A percentile compares a stretch with the other conserved stretches of the same genome.
phyloP scores from a whole-genome alignment of 1,140 invertebrate species.

The Drosophila athabasca region DNA sequence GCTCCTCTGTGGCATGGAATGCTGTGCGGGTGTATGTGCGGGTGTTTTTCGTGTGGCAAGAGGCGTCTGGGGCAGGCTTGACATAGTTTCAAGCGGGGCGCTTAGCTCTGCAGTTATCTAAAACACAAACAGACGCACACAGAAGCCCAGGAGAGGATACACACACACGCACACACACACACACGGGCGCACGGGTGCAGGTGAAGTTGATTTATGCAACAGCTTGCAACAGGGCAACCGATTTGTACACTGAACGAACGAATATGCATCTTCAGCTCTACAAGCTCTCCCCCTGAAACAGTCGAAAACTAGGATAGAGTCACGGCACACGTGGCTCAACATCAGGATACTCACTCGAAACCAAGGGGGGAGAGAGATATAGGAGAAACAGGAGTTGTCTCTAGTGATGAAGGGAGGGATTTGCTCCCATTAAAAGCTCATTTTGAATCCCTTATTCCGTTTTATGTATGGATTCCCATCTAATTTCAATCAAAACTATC shows the following conservation, averaged over 20 bases:
- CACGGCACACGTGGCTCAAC: no score
- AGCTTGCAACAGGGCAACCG: slow-evolving; percentile 60
- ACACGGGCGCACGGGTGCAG: slow-evolving; percentile 16
- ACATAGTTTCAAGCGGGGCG: slow-evolving; percentile 66
- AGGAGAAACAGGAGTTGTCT: no score
- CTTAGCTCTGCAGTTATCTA: slow-evolving; percentile 53
- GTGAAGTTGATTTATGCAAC: slow-evolving; percentile 78
- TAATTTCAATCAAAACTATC: not conserved
- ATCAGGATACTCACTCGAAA: no score
- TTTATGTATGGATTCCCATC: no score
- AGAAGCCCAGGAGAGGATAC: slow-evolving; percentile 14
- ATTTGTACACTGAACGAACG: slow-evolving; percentile 28
- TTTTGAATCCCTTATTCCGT: not conserved
- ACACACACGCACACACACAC: not conserved
- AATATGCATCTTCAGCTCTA: no score
- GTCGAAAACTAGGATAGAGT: no score
- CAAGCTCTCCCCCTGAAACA: no score
- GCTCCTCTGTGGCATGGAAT: not conserved
- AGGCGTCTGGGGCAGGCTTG: slow-evolving; percentile 48
- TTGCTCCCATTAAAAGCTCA: not conserved
- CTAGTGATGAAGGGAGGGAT: not conserved
- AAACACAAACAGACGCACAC: slow-evolving; percentile 46
- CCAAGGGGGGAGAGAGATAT: no score
- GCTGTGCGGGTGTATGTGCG: not conserved
- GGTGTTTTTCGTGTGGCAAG: not conserved